phyloP scores from a whole-genome alignment of 2,113 vertebrate species.

The Rhynchomys soricoides region DNA sequence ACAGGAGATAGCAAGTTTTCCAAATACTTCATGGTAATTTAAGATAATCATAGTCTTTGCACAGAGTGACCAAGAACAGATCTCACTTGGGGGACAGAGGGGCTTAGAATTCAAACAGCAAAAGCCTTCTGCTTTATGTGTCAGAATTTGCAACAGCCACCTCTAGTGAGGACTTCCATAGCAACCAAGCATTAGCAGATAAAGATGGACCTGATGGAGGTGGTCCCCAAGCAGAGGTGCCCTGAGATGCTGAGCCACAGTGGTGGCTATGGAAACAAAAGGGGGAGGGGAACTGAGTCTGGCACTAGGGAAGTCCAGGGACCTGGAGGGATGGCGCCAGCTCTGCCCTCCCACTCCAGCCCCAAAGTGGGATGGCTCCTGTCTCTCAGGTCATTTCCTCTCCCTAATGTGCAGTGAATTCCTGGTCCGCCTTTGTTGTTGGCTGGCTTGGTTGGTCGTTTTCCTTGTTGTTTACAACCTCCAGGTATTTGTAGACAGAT shows the following conservation, averaged over 20 bases:
- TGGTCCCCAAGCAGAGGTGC: fast-evolving
- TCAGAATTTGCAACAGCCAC: not conserved
- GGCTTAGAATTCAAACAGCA: not conserved
- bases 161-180: not conserved
- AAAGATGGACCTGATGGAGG: not conserved
- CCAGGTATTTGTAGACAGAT: conserved; percentile 75
- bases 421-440: conserved; percentile 68
- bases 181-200: not conserved
- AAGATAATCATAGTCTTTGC: not conserved
- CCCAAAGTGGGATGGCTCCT: not conserved
- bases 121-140: fast-evolving
- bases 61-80: not conserved
- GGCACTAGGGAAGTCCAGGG: not conserved
- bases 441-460: not conserved
- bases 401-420: not conserved
- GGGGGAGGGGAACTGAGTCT: too few species aligned
- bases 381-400: conserved; percentile 40
- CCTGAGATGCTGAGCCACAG: not conserved
- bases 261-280: too few species aligned
- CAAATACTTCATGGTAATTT: not conserved
- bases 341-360: not conserved
- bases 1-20: not conserved
- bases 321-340: not conserved
- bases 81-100: not conserved
- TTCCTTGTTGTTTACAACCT: conserved; percentile 66